Conservation (phyloP, 1,140 invertebrate genomes). For the Coptotermes formosanus region DNA sequence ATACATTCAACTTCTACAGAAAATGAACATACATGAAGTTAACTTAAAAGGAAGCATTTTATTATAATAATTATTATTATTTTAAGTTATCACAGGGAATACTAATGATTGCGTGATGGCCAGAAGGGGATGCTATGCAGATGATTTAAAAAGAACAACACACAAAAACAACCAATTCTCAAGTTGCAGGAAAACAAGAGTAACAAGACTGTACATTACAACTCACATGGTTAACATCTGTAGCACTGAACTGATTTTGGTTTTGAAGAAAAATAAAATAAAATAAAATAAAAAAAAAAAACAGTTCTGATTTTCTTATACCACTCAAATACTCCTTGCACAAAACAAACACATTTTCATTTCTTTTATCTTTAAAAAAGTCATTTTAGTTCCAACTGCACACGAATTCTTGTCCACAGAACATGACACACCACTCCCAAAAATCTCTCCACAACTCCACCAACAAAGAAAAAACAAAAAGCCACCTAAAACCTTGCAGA, state of each 20-base stretch:
- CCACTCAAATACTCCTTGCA: slow-evolving; percentile 25
- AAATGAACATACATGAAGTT: slow-evolving; percentile 27
- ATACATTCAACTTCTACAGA: slow-evolving; percentile 24
- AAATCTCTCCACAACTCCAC: slow-evolving; percentile 18
- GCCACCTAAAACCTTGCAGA: slow-evolving; percentile 27
- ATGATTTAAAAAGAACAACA: slow-evolving; percentile 10
- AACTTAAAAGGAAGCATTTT: slow-evolving; percentile 31
- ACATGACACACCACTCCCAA: slow-evolving; percentile 18
- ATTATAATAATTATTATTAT: slow-evolving; percentile 23
- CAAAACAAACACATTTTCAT: slow-evolving; percentile 21
- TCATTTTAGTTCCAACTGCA: slow-evolving; percentile 8
- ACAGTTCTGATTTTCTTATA: slow-evolving; percentile 17
- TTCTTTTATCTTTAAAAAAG: slow-evolving; percentile 21
- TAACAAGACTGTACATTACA: neutral
- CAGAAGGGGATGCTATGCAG: slow-evolving; percentile 10
- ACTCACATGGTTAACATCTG: neutral
- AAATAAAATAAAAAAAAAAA: neutral
- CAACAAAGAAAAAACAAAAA: slow-evolving; percentile 15
- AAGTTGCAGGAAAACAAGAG: neutral
- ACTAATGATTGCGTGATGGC: slow-evolving; percentile 27
- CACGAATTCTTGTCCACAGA: slow-evolving; percentile 12
- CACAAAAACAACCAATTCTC: slow-evolving; percentile 19
- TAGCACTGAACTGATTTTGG: neutral
- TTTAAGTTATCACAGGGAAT: slow-evolving; percentile 33
- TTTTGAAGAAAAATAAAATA: neutral